A percentile compares a stretch with the other conserved stretches of the same genome.
phyloP scores from a whole-genome alignment of 2,888 invertebrate species.

The Mesochorus sp. region DNA sequence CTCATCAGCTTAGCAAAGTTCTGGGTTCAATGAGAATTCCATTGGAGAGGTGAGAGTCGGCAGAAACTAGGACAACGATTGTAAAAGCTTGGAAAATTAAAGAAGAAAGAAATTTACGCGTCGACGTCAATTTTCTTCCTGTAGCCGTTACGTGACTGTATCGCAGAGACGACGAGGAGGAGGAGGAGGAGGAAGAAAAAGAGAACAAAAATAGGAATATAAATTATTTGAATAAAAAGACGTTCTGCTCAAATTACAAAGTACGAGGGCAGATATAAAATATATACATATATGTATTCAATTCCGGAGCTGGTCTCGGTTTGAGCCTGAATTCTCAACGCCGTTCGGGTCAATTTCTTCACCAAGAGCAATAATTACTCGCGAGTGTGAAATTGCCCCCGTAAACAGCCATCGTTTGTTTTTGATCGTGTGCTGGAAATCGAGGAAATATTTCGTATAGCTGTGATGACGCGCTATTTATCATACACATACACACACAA shows the following conservation, averaged over 20 bases:
- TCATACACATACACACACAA: too few relatives aligned
- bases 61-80: conserved; percentile 56
- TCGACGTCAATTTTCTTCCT: conserved; percentile 35
- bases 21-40: conserved; percentile 89
- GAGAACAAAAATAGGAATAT: background rate
- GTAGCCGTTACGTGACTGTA: conserved; percentile 57
- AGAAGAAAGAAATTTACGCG: background rate
- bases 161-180: conserved; percentile 7
- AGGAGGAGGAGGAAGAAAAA: background rate
- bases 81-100: conserved; percentile 28
- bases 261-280: background rate
- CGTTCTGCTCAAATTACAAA: conserved; percentile 16
- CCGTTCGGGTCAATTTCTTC: background rate
- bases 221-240: conserved; percentile 26
- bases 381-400: background rate
- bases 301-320: conserved; percentile 32
- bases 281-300: background rate
- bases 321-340: background rate
- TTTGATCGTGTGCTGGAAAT: too few relatives aligned
- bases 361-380: background rate
- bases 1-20: conserved; percentile 90
- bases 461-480: conserved; percentile 56
- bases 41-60: conserved; percentile 86
- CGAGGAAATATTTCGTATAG: conserved; percentile 42
- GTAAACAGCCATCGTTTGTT: too few relatives aligned